phyloP scores from a whole-genome alignment of 2,888 invertebrate species.

The Pogonocherus hispidulus region DNA sequence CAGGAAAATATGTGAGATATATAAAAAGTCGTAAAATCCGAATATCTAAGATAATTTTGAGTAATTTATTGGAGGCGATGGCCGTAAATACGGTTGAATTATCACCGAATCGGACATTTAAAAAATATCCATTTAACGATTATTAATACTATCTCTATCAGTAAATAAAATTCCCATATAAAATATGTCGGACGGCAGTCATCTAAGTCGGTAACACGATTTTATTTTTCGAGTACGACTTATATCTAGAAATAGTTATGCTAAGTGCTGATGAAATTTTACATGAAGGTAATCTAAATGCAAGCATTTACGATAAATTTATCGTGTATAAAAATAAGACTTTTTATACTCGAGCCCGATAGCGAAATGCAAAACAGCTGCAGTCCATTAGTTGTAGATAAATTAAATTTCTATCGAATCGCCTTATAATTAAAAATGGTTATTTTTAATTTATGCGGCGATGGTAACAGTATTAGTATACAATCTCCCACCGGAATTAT shows the following conservation, averaged over 20 bases:
- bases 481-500: neutral
- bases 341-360: slow-evolving; percentile 48
- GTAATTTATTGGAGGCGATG: slow-evolving; percentile 11
- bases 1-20: no score
- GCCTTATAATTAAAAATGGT: slow-evolving; percentile 39
- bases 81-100: slow-evolving; percentile 23
- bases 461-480: neutral
- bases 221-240: slow-evolving; percentile 30
- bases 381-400: slow-evolving; percentile 51
- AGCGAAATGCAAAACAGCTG: slow-evolving; percentile 53
- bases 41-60: slow-evolving; percentile 20
- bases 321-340: slow-evolving; percentile 48
- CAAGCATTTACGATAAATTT: slow-evolving; percentile 45
- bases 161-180: slow-evolving; percentile 28
- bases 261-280: slow-evolving; percentile 56
- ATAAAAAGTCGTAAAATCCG: slow-evolving; percentile 9
- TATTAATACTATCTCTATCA: slow-evolving; percentile 27
- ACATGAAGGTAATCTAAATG: slow-evolving; percentile 53
- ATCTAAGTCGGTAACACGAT: slow-evolving; percentile 24
- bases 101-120: slow-evolving; percentile 19
- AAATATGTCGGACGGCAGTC: slow-evolving; percentile 22
- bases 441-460: neutral
- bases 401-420: slow-evolving; percentile 45
- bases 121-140: slow-evolving; percentile 32
- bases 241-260: slow-evolving; percentile 48